Evolutionary conservation across 2,888 invertebrate genomes (phyloP), one percentile per base, ranked within the genome.

Genomic region (Tupiocoris notatus): DNA sequence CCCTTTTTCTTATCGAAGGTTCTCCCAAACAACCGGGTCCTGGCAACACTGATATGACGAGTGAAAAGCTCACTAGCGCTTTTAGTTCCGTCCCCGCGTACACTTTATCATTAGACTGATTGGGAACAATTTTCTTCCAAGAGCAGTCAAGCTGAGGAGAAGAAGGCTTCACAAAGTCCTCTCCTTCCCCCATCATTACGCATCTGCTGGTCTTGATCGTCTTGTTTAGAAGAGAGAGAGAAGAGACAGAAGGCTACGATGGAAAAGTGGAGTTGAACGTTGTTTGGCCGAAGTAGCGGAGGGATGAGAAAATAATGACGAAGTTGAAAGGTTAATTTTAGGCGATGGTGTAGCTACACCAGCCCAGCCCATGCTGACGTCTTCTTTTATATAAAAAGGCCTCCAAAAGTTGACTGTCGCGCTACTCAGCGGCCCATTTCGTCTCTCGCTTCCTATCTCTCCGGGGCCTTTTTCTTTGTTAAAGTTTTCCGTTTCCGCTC

Each of bases 271-370:
- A 39, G 39, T 39, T 39, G 39, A 12, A 39, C 12, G 39, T 39
- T 39, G 39, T 39, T 39, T 39, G 39, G 39, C 39, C 12, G 39
- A 39, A 39, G 12, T 12, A n/a, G 59, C 17, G 25, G 16, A 20
- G 62, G 73, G 62, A 73, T 73, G 73, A 73, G 73, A 73, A 73
- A 73, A 73, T 73, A 73, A 73, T 73, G 73, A 73, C 73, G 73
- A 62, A 70, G 73, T 62, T 73, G 73, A 73, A 73, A 73, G 73
- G 73, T 73, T 73, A 73, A 73, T 73, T 73, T 73, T 62, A 62
- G 73, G 73, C 73, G 73, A 73, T 54, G 63, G 62, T 39, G 39
- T 39, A 39, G 39, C 39, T 39, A 12, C 39, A 39, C 39, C 39
- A 7, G 6, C 12, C 12, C 39, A 59, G 6, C 59, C 59, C 2